Conservation (phyloP, 2,113 vertebrate species). For the Hydrochoerus hydrochaeris region DNA sequence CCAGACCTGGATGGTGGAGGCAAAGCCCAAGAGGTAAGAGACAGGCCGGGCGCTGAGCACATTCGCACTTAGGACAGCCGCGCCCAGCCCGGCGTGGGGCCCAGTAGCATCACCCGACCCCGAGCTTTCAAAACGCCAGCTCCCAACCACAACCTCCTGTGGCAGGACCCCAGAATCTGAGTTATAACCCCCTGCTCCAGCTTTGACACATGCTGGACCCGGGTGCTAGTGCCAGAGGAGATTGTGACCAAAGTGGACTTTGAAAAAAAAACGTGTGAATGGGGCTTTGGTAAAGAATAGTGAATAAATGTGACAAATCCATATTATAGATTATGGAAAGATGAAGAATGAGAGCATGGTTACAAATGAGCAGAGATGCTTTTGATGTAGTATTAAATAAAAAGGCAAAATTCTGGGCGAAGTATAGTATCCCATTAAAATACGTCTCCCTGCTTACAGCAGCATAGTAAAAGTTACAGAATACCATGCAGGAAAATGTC, state of each 20-base stretch:
- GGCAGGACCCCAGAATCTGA: not conserved
- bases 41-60: accelerated
- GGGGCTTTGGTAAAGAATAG: not conserved
- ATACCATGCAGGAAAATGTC: not conserved
- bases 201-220: not conserved
- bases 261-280: not conserved
- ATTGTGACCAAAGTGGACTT: not conserved
- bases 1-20: not conserved
- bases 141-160: not conserved
- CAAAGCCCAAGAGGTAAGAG: not conserved
- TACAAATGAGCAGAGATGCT: not conserved
- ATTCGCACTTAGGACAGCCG: not conserved
- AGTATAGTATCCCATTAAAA: not conserved
- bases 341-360: constrained; percentile 13
- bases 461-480: not conserved
- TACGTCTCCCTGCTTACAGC: not conserved
- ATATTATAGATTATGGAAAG: not conserved
- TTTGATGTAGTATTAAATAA: not conserved
- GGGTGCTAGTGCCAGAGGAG: not conserved
- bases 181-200: not conserved
- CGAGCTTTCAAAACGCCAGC: not conserved
- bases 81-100: not conserved
- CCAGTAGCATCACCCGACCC: not conserved
- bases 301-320: not conserved
- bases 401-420: not conserved